Percentiles rank a stretch among this genome's conserved stretches.
These are phyloP conservation scores for Imbricaverruca yamaguchii DNA, from an alignment of 2,888 invertebrate genomes.

Conservation along the genomic window DNA sequence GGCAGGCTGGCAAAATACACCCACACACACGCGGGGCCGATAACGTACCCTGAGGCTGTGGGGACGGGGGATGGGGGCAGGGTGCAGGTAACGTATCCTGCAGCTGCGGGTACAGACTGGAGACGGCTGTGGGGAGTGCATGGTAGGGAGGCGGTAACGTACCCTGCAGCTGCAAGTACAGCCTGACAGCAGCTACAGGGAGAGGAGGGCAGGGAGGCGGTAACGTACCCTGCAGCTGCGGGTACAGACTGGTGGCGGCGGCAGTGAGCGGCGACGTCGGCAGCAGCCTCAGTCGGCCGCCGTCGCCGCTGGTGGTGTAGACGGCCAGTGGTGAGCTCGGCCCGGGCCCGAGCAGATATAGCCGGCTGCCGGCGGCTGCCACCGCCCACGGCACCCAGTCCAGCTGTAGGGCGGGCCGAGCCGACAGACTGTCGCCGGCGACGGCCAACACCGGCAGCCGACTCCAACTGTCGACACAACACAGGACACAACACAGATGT, in stretches of 20 bases:
- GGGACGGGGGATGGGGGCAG: not conserved
- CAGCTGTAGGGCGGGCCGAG: not conserved
- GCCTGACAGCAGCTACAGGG: too few species aligned
- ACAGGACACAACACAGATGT: not conserved
- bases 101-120: not conserved
- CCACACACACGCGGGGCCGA: not conserved
- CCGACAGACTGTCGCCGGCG: not conserved
- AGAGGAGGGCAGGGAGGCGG: too few species aligned
- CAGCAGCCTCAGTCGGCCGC: not conserved
- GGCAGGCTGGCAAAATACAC: too few species aligned
- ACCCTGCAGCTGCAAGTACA: too few species aligned
- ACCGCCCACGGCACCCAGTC: not conserved
- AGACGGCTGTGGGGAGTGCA: too few species aligned
- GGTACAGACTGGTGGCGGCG: not conserved
- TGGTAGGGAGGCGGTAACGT: too few species aligned
- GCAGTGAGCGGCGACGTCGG: not conserved
- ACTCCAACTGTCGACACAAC: not conserved
- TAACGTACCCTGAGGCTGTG: too few species aligned
- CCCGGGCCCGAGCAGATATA: not conserved
- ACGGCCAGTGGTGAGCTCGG: not conserved
- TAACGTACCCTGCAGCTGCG: too few species aligned
- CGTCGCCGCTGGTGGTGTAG: not conserved
- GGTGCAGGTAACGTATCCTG: not conserved
- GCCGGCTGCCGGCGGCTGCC: constrained; percentile 2
- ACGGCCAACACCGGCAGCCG: not conserved